These are phyloP conservation scores for Antechinus flavipes DNA, from an alignment of 2,113 vertebrate genomes.

Conservation along the genomic window DNA sequence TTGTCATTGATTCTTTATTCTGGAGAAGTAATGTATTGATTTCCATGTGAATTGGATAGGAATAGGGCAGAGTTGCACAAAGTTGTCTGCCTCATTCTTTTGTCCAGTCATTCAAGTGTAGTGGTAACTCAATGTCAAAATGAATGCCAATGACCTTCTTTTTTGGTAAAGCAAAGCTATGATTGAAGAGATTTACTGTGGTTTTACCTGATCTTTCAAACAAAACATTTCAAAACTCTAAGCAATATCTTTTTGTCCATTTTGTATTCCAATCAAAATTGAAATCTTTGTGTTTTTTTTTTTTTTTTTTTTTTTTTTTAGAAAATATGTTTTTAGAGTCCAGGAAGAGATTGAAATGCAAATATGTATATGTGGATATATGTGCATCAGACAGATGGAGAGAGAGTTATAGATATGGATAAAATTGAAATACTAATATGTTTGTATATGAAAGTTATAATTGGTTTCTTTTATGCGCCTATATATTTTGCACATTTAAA, in stretches of 20 bases:
- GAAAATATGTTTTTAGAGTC: neutral
- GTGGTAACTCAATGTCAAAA: neutral
- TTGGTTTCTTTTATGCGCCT: conserved; percentile 8
- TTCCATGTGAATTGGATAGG: neutral
- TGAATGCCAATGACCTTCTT: neutral
- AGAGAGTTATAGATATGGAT: neutral
- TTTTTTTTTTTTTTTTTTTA: conserved; percentile 50
- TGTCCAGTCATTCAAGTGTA: neutral
- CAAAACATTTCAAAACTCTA: conserved; percentile 74
- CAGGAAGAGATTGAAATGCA: neutral
- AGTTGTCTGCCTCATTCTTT: neutral
- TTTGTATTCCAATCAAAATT: conserved; percentile 75
- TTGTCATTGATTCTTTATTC: neutral
- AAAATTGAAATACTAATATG: neutral
- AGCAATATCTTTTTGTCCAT: conserved; percentile 62
- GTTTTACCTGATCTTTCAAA: conserved; percentile 77
- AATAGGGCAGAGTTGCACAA: neutral
- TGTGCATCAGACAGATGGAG: too few species aligned
- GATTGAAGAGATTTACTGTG: conserved; percentile 66
- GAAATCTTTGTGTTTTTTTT: conserved; percentile 72
- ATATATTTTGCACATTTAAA: neutral
- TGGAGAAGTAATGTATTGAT: neutral
- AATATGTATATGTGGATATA: neutral
- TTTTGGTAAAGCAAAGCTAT: conserved; percentile 59
- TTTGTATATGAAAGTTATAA: conserved; percentile 31